Evolutionary conservation across 2,113 vertebrate genomes (phyloP), one percentile per base, ranked within the genome.

Genomic region (Dromas ardeola): DNA sequence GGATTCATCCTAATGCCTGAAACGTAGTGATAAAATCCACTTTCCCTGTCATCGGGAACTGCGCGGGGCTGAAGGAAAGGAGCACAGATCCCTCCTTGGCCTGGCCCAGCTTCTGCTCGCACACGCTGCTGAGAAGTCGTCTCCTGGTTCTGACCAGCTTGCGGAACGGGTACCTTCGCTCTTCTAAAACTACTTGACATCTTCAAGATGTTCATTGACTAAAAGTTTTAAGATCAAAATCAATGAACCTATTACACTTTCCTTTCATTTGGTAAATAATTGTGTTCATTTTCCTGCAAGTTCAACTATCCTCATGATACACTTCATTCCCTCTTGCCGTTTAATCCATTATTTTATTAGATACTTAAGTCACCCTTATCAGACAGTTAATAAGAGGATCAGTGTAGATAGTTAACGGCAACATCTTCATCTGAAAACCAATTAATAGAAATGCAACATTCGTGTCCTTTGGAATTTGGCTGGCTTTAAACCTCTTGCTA

Each of bases 141-240:
- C 40, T 55, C 59, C 74, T 47, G 61, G 50, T 52, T 56, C 78
- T 49, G n/a, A 30, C 5, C 11, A 4, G 29, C 43, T 15, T 18
- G 7, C 1, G 11, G 34, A 55, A 36, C 0, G 5, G 8, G 4
- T 13, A 13, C 9, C 0, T 80, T 70, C 36, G 25, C n/a, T 80
- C 43, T 71, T 59, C 74, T 58, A 21, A 62, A 70, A 63, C 58
- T 40, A 13, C 17, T 5, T 14, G 29, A 14, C 40, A 25, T 19
- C 52, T 53, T 53, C 20, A 23, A 62, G 62, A 19, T 36, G 23
- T 43, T 71, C 8, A 16, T 25, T 34, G 42, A 70, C 84, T 77
- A 0, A 6, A 88, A 81, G 67, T 62, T 66, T 29, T 15, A 49
- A 50, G 90, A 65, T 49, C 45, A 49, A 40, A 66, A 81, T 53